Base-by-base conservation (phyloP, 2,113 vertebrate genomes). In the Misgurnus anguillicaudatus region DNA sequence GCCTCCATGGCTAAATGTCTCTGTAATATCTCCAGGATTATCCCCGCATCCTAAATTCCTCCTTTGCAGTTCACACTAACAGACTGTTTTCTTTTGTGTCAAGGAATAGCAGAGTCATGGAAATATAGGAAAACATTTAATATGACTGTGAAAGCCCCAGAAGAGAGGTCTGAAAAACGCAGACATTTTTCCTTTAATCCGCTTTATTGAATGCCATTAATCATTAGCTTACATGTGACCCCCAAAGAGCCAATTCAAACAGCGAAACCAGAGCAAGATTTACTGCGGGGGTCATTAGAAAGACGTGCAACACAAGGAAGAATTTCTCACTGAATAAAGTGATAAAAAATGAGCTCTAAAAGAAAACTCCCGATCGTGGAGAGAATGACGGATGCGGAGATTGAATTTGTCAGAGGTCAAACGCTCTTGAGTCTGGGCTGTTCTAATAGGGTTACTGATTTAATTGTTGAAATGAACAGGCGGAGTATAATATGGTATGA, bases 141-240 rank as follows among this genome's bases (percentile, higher is more conserved):
- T 42, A 42, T 68, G 42, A 69, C 77, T 45, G 42, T 45, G 63
- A 64, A 75, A 16, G 61, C 39, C 60, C 71, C 14, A 64, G 48
- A 74, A 69, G 45, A 67, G 19, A 69, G 63, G 42, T 39, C 69
- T 31, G 68, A 21, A 42, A 79, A 82, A 82, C 62, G 5, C 48
- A 79, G 65, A 79, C 65, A 76, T 70, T 78, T 57, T 82, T 75
- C 39, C 64, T 76, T 83, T 75, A 57, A 45, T 79, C 48, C 71
- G 58, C 57, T 79, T 79, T 76, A 75, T 64, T 83, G 77, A 71
- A 70, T 11, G 6, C 31, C 41, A 83, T 83, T 79, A 83, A 83
- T 83, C 82, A 66, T 62, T 71, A 74, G 38, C 77, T 80, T 76
- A 60, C 65, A 76, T 58, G 76, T 60, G 65, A 63, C 55, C 51